Evolutionary conservation across 2,797 vertebrate genomes (phyloP).

Genomic region (Ptychadena robeensis): DNA sequence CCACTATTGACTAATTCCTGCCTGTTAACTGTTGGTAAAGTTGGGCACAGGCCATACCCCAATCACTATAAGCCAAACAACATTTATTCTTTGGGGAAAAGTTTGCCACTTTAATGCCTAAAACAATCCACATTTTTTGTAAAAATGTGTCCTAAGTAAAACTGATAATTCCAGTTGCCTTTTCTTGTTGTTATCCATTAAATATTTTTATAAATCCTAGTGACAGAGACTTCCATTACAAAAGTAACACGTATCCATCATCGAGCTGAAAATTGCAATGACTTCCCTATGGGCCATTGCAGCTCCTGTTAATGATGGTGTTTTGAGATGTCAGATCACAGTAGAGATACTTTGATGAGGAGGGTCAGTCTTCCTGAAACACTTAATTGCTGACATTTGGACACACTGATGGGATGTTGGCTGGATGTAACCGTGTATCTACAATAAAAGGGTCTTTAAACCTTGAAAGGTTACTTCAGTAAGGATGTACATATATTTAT

Average conservation of each 20-base stretch:
- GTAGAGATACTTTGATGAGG: neutral
- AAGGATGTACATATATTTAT: neutral
- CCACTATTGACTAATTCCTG: too few species aligned
- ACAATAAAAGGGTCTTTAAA: neutral
- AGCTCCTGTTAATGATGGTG: neutral
- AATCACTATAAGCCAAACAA: too few species aligned
- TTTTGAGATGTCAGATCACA: neutral
- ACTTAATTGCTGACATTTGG: slow-evolving; percentile 25
- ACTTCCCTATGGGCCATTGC: neutral
- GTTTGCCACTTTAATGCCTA: too few species aligned
- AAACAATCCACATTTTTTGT: too few species aligned
- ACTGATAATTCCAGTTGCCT: neutral
- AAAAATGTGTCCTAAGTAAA: too few species aligned
- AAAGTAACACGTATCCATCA: neutral
- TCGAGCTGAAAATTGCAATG: neutral
- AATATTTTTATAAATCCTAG: neutral
- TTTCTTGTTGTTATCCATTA: neutral
- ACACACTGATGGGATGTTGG: slow-evolving; percentile 5
- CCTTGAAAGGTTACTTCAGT: neutral
- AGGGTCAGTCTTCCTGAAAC: neutral
- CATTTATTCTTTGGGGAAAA: too few species aligned
- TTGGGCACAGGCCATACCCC: too few species aligned
- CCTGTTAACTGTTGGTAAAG: too few species aligned
- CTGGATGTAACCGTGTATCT: neutral
- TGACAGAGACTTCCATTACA: neutral